Evolutionary conservation across 2,797 vertebrate genomes (phyloP).

Genomic region (Acanthis flammea): DNA sequence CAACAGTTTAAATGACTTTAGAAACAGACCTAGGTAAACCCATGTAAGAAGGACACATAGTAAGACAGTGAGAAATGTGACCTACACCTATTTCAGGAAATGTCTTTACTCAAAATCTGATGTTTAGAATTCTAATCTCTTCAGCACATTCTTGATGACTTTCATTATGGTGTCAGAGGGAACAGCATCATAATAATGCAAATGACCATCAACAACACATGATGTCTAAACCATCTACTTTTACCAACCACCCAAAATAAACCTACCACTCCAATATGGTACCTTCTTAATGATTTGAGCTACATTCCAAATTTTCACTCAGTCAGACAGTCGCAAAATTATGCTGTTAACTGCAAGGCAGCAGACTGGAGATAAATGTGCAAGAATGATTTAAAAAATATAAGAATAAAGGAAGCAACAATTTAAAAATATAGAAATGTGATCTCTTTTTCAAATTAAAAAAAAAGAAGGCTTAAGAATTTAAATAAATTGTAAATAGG

Average conservation of each 20-base stretch:
- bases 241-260: background rate
- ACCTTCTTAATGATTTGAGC: constrained; percentile 2
- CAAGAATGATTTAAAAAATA: background rate
- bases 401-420: background rate
- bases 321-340: background rate
- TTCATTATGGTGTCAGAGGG: background rate
- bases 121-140: background rate
- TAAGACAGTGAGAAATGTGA: background rate
- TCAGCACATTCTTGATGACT: background rate
- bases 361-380: background rate
- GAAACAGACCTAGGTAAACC: background rate
- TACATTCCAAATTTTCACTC: background rate
- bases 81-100: background rate
- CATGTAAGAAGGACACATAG: background rate
- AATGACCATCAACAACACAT: constrained; percentile 10
- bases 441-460: background rate
- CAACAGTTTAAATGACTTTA: background rate
- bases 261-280: background rate
- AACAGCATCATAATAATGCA: background rate
- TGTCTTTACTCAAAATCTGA: background rate
- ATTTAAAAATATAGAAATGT: background rate
- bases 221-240: background rate
- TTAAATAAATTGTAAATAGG: background rate
- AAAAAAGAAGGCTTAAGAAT: background rate
- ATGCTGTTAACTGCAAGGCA: background rate